Conservation (phyloP, 2,888 invertebrate species). For the Papilio protenor region DNA sequence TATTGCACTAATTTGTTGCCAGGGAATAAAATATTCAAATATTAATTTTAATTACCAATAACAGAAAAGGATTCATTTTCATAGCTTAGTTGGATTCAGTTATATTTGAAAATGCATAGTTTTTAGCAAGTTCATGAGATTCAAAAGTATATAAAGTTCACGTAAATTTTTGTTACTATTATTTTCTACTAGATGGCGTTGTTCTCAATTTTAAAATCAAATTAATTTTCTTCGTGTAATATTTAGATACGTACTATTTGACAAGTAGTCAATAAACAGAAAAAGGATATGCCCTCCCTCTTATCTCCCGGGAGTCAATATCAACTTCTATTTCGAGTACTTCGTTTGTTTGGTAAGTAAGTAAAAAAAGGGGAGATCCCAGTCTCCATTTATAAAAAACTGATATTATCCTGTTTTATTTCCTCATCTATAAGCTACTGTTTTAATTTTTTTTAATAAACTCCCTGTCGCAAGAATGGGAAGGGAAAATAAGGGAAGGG, state of each 20-base stretch:
- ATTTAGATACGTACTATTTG: neutral
- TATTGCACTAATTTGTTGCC: neutral
- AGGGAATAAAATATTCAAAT: neutral
- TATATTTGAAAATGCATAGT: neutral
- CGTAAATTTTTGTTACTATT: neutral
- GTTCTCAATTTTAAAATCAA: neutral
- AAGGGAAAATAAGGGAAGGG: too few relatives aligned
- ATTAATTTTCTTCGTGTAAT: neutral
- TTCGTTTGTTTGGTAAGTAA: too few relatives aligned
- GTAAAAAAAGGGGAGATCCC: too few relatives aligned
- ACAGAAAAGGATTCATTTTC: neutral
- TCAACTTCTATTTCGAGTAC: too few relatives aligned
- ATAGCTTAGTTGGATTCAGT: neutral
- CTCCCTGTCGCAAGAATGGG: too few relatives aligned
- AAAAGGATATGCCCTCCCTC: neutral
- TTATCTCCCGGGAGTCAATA: too few relatives aligned
- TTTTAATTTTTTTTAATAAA: too few relatives aligned
- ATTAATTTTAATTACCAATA: neutral
- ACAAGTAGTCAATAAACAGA: neutral
- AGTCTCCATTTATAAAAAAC: too few relatives aligned
- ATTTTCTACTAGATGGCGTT: neutral
- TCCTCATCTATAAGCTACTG: too few relatives aligned
- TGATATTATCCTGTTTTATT: too few relatives aligned
- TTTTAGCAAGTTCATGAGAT: neutral
- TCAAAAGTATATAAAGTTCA: neutral